These are phyloP conservation scores for Eurystomus gularis DNA, from an alignment of 2,113 vertebrate genomes.

Conservation along the genomic window DNA sequence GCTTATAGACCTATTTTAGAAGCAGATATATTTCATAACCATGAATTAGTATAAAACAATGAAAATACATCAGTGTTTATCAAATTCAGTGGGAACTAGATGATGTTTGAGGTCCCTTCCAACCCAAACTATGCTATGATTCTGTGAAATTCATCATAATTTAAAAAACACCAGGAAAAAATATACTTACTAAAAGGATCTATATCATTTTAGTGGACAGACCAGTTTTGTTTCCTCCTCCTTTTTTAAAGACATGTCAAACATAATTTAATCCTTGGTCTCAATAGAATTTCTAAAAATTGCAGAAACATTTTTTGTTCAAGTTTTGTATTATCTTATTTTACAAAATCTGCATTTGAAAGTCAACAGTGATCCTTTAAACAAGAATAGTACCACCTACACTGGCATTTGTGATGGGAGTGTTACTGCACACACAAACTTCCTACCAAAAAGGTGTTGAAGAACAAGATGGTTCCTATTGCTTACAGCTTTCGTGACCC, in stretches of 20 bases:
- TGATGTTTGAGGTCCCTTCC: no score
- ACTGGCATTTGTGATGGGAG: neutral
- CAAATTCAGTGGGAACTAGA: neutral
- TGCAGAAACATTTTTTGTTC: neutral
- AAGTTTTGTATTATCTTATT: neutral
- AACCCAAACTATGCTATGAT: no score
- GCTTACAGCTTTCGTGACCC: neutral
- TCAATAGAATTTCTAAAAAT: neutral
- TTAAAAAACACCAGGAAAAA: neutral
- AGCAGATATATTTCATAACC: neutral
- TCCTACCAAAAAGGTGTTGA: neutral
- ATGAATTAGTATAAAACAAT: neutral
- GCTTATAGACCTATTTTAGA: neutral
- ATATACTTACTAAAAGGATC: neutral
- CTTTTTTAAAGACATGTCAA: neutral
- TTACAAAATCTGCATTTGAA: neutral
- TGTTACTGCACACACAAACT: neutral
- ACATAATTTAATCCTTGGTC: neutral
- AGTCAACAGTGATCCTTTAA: neutral
- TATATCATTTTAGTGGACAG: neutral
- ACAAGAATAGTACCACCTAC: neutral
- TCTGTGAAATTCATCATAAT: neutral
- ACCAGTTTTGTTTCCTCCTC: neutral
- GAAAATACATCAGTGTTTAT: neutral
- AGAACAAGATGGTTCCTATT: neutral